phyloP scores from a whole-genome alignment of 2,888 invertebrate species.

The Sphaerolaimus hirsutus region DNA sequence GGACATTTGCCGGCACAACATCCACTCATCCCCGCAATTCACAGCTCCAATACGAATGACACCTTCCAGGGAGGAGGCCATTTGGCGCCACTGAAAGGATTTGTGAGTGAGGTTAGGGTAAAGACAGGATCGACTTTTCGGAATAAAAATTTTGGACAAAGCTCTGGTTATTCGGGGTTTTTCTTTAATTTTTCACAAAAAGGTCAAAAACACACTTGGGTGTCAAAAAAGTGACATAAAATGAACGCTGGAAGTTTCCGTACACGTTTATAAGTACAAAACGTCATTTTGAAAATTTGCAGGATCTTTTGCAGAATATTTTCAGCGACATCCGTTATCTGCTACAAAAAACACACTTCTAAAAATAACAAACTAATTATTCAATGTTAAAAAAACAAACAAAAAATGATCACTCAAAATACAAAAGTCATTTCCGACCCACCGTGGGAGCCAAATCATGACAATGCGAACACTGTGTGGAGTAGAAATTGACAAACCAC shows the following conservation, averaged over 20 bases:
- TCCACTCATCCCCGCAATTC: slow-evolving; percentile 61
- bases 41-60: slow-evolving; percentile 57
- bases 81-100: slow-evolving; percentile 41
- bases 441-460: slow-evolving; percentile 49
- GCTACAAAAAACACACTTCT: background rate
- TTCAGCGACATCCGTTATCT: no score
- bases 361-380: background rate
- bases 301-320: no score
- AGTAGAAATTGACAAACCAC: slow-evolving; percentile 68
- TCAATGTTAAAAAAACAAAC: background rate
- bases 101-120: no score
- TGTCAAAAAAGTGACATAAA: no score
- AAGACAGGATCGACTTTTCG: no score
- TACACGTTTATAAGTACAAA: no score
- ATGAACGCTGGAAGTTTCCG: no score
- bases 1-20: slow-evolving; percentile 47
- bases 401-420: background rate
- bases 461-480: slow-evolving; percentile 60
- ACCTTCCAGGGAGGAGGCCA: slow-evolving; percentile 51
- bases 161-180: no score
- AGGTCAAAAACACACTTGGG: no score
- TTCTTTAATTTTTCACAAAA: no score
- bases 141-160: no score
- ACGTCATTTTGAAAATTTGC: no score
- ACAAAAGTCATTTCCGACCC: slow-evolving; percentile 10